These are phyloP conservation scores for Caenorhabditis imperialis DNA, from an alignment of 2,888 invertebrate species.

Conservation along the genomic window DNA sequence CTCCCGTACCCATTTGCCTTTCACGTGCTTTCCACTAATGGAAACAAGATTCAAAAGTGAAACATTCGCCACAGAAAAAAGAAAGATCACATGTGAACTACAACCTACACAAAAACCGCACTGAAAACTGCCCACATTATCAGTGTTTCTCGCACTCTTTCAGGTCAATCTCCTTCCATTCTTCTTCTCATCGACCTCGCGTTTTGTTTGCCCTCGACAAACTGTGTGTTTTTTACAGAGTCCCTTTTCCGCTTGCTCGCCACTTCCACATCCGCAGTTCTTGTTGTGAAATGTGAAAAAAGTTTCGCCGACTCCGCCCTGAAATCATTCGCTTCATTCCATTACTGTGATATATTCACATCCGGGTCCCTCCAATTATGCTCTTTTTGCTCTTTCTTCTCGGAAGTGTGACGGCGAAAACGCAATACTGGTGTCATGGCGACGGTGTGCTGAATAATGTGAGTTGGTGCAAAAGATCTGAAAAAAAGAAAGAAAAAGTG, in stretches of 20 bases:
- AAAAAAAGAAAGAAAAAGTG: constrained; percentile 15
- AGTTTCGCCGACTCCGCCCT: constrained; percentile 21
- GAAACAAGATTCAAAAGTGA: constrained; percentile 5
- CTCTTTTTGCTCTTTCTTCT: not conserved
- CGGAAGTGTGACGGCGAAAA: constrained; percentile 18
- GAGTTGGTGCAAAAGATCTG: too few relatives aligned
- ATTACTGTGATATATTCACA: constrained; percentile 4
- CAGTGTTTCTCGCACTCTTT: constrained; percentile 12
- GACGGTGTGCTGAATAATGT: constrained; percentile 50
- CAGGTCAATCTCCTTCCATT: constrained; percentile 22
- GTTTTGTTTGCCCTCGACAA: constrained; percentile 39
- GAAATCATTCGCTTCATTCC: constrained; percentile 12
- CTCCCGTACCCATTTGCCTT: too few relatives aligned
- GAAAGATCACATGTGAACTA: constrained; percentile 19
- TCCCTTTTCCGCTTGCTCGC: constrained; percentile 13
- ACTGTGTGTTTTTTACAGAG: constrained; percentile 37
- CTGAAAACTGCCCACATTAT: not conserved
- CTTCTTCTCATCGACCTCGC: constrained; percentile 2
- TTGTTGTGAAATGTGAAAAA: constrained; percentile 45
- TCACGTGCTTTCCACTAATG: not conserved
- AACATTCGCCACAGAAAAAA: constrained; percentile 1
- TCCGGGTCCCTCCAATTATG: not conserved
- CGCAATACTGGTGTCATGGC: constrained; percentile 52
- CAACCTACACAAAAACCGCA: constrained; percentile 3
- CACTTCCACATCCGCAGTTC: constrained; percentile 2